These are phyloP conservation scores for Conopomorpha cramerella DNA, from an alignment of 1,140 invertebrate genomes.

Conservation along the genomic window DNA sequence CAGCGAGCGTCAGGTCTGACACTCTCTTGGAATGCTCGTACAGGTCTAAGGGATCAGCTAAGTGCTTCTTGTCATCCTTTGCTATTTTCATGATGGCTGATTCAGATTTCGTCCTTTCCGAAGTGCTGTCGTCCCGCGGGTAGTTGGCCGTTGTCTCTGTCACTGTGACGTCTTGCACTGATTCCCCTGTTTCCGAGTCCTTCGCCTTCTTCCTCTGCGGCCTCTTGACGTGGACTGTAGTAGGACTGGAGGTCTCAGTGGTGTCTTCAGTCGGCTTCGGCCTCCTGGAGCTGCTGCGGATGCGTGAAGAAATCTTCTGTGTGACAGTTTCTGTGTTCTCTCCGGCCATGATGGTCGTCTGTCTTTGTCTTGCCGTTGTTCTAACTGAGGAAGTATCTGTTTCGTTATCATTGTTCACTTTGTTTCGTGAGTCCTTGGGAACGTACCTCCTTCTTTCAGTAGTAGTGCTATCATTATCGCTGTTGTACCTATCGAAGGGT, in stretches of 20 bases:
- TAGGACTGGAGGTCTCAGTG: conserved; percentile 21
- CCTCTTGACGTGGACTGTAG: conserved; percentile 23
- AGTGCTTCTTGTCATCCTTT: conserved; percentile 36
- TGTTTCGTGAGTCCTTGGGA: conserved; percentile 53
- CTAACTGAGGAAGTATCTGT: conserved; percentile 27
- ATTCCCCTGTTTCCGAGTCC: conserved; percentile 38
- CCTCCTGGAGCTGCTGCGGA: conserved; percentile 32
- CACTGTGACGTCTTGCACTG: conserved; percentile 36
- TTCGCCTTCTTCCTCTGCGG: conserved; percentile 37
- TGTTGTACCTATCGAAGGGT: conserved; percentile 26
- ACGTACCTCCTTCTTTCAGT: conserved; percentile 52
- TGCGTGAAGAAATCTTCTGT: conserved; percentile 35
- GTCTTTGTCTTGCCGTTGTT: conserved; percentile 17
- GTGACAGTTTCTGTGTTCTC: conserved; percentile 21
- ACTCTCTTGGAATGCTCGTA: conserved; percentile 62
- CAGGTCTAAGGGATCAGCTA: conserved; percentile 30
- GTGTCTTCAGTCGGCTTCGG: conserved; percentile 35
- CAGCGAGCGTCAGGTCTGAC: conserved; percentile 62
- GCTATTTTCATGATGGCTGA: conserved; percentile 62
- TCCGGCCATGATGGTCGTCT: conserved; percentile 23
- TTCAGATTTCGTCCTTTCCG: conserved; percentile 52
- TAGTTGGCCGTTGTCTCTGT: conserved; percentile 25
- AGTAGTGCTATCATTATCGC: conserved; percentile 34
- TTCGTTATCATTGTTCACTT: conserved; percentile 24
- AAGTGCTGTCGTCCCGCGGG: conserved; percentile 38